These are phyloP conservation scores for Perognathus longimembris DNA, from an alignment of 2,113 vertebrate genomes.

Conservation along the genomic window DNA sequence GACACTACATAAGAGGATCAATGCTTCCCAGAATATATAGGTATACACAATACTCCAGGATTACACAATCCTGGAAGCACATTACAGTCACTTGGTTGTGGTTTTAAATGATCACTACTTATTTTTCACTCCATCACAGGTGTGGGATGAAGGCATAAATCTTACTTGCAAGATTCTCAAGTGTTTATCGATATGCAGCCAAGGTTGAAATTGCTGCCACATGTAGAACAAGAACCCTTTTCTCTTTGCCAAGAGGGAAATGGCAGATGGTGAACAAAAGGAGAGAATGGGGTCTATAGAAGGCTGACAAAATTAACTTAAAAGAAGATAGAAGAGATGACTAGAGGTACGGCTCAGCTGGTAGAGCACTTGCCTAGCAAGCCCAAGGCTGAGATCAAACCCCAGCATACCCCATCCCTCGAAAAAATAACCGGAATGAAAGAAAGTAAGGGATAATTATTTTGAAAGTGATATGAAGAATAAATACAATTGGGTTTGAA, in stretches of 20 bases:
- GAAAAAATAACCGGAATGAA: no score
- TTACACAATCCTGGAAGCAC: background rate
- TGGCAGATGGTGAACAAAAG: background rate
- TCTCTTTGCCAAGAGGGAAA: background rate
- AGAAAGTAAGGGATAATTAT: background rate
- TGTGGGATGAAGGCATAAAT: background rate
- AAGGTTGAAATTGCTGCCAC: background rate
- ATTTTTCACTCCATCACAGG: background rate
- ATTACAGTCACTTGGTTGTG: background rate
- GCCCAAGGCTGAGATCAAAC: no score
- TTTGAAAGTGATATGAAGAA: background rate
- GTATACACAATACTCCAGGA: background rate
- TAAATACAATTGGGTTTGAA: background rate
- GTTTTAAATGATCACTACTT: background rate
- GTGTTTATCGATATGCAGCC: background rate
- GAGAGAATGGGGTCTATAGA: background rate
- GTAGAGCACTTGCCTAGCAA: no score
- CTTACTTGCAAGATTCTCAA: background rate
- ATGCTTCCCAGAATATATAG: background rate
- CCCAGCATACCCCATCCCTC: no score
- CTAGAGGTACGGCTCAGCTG: no score
- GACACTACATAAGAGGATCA: background rate
- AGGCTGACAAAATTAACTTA: conserved; percentile 9
- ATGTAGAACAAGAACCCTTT: background rate
- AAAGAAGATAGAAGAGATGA: background rate